Percentiles rank a stretch among this genome's conserved stretches.
Evolutionary conservation across 1,140 invertebrate species (phyloP).

Genomic region (Paralvinella palmiformis): DNA sequence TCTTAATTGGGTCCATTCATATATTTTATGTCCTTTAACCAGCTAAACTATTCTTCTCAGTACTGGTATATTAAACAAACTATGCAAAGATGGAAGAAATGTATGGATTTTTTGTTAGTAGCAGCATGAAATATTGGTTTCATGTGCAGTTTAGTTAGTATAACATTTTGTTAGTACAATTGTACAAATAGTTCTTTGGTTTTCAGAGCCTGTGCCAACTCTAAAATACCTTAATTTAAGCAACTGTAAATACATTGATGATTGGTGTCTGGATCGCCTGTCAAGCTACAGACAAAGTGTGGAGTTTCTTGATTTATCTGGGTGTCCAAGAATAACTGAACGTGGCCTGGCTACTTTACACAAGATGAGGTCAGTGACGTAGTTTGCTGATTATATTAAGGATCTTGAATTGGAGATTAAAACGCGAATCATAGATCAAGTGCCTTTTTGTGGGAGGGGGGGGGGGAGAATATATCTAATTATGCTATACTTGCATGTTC

Average conservation of each 20-base stretch:
- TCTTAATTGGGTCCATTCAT: too few species aligned
- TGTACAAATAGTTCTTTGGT: too few species aligned
- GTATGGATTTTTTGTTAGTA: too few species aligned
- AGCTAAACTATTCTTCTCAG: too few species aligned
- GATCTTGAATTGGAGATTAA: neutral
- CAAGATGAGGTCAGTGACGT: conserved; percentile 50
- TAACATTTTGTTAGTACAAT: conserved; percentile 22
- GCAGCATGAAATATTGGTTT: neutral
- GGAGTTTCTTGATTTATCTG: conserved; percentile 67
- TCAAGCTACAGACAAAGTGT: conserved; percentile 55
- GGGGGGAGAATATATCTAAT: neutral
- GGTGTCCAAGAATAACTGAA: conserved; percentile 61
- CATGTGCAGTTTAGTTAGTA: neutral
- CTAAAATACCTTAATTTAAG: conserved; percentile 63
- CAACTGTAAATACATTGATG: conserved; percentile 62
- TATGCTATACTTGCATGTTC: neutral
- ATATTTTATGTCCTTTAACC: too few species aligned
- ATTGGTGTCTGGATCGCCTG: conserved; percentile 59
- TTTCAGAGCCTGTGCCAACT: conserved; percentile 52
- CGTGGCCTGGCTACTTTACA: conserved; percentile 62
- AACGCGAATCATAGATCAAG: neutral
- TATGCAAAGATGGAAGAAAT: too few species aligned
- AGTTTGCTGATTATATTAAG: neutral
- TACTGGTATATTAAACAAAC: too few species aligned
- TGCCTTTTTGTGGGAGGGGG: neutral